Evolutionary conservation across 2,113 vertebrate species (phyloP), one percentile per base, ranked within the genome.

Genomic region (Trematocara macrostoma): DNA sequence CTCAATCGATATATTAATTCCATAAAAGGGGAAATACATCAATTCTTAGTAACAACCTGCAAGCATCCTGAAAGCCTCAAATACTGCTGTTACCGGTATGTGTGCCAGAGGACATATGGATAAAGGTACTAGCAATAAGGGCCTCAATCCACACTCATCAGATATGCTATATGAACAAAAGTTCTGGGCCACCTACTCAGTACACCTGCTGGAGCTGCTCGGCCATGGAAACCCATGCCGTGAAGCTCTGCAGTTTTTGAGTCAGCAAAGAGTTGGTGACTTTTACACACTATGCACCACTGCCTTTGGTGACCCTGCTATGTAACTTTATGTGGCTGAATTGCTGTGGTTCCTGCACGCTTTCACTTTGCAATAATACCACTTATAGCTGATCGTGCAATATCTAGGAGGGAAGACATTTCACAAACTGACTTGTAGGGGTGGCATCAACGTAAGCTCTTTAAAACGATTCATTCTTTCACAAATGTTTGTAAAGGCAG

Each of bases 271-370:
- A 16, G 4, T 29, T 31, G 42, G 69, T 11, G 42, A 49, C 42
- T 76, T 74, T 49, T 31, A 49, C 42, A 49, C 9, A 74, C 23
- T 26, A 18, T 31, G 69, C 12, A 74, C 40, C 67, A 10, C 11
- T 74, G 23, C 40, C 40, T 47, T 47, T 47, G 40, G 67, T 74
- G 67, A 47, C 20, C 14, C 67, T 6, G 5, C 20, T 74, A 47
- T 74, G 40, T 74, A 74, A 45, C 67, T 47, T 74, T 47, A 74
- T 47, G 67, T 74, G 67, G 67, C 67, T 74, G 23, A 74, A 29
- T 74, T 49, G 23, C 69, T 74, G 23, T 74, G 23, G 42, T 74
- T 74, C 42, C 69, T 74, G 9, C 42, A 11, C 1, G 0, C 42
- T 31, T 74, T 29, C 69, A 74, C 42, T 74, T 74, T 29, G 23